phyloP scores from a whole-genome alignment of 2,797 vertebrate genomes.

The Leuciscus waleckii region DNA sequence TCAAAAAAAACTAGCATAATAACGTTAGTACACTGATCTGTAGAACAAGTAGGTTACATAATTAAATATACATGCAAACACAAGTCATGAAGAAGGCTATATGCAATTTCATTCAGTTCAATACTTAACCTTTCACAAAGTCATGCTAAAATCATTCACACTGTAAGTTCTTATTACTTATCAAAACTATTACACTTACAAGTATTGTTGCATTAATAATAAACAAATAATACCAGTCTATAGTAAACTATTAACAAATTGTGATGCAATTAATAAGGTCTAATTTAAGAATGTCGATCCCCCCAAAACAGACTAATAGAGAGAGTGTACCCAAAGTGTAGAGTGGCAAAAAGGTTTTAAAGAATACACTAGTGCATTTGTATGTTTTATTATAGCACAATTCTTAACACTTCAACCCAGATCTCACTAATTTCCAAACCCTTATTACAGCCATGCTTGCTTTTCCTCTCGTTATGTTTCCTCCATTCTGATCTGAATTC shows the following conservation, averaged over 20 bases:
- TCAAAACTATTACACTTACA: background rate
- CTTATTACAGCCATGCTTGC: background rate
- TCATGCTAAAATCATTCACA: background rate
- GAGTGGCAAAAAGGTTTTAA: background rate
- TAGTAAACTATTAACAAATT: background rate
- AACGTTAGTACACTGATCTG: background rate
- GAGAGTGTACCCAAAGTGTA: background rate
- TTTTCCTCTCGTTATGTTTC: background rate
- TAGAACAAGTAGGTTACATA: background rate
- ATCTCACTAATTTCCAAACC: background rate
- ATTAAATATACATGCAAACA: background rate
- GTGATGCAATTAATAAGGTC: background rate
- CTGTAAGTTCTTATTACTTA: no score
- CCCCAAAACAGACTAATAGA: background rate
- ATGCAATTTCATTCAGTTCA: no score
- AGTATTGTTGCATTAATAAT: background rate
- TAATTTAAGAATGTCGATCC: background rate
- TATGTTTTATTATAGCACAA: background rate
- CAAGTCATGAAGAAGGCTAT: no score
- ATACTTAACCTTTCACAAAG: background rate
- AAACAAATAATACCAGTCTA: background rate
- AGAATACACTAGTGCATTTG: background rate
- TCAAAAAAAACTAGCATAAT: background rate
- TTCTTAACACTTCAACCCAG: background rate
- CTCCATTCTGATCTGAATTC: no score